Evolutionary conservation across 2,797 vertebrate species (phyloP).

Genomic region (Mus minutoides): DNA sequence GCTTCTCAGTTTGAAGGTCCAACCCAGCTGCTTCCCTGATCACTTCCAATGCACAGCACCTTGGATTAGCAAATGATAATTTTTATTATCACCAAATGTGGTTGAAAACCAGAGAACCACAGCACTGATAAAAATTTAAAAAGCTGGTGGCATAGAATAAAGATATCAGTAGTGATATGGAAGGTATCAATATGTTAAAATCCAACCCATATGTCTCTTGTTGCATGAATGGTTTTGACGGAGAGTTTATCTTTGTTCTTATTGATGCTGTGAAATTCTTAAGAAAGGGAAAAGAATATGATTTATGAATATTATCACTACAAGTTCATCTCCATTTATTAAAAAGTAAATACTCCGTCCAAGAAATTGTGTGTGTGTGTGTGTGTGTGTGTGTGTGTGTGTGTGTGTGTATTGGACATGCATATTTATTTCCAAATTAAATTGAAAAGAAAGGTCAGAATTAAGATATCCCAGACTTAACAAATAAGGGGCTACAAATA

Average conservation of each 20-base stretch:
- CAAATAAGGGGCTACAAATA: background rate
- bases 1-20: constrained; percentile 46
- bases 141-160: background rate
- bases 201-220: background rate
- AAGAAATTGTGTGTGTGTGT: background rate
- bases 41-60: constrained; percentile 42
- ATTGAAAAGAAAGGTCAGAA: background rate
- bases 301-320: background rate
- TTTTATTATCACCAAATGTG: constrained; percentile 16
- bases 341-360: background rate
- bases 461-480: background rate
- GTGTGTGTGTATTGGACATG: background rate
- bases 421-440: background rate
- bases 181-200: background rate
- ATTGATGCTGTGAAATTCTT: background rate
- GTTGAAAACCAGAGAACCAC: background rate
- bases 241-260: background rate
- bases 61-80: constrained; percentile 30
- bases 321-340: background rate
- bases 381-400: background rate
- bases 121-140: background rate
- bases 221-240: background rate
- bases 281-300: background rate
- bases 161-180: background rate
- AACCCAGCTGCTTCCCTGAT: constrained; percentile 54